Base-by-base conservation (phyloP, 2,888 invertebrate genomes). In the Quadriops clusia region DNA sequence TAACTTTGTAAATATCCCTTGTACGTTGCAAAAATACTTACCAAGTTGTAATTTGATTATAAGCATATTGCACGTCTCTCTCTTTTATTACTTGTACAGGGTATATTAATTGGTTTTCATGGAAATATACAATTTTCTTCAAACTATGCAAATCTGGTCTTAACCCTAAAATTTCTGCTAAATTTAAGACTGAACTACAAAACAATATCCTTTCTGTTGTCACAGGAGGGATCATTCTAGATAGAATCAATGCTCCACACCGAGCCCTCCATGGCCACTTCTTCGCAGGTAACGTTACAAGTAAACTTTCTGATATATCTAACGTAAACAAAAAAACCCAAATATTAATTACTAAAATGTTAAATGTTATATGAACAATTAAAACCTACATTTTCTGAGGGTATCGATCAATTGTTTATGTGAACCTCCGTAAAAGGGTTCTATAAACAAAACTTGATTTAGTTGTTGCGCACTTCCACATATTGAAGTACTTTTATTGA, bases 231-330 rank as follows among this genome's bases (percentile, higher is more conserved):
- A 82, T 73, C 10, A 56, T 52, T 46, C 72, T 67, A 2, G 71
- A 67, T 38, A 81, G 62, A 43, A 71, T 65, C 2, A 82, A 54
- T 0, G 79, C 74, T 11, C 75, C 67, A 9, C 75, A 76, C 26
- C 81, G 57, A 0, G 81, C 77, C 32, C 76, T 58, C 82, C 81
- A 83, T 44, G 77, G 81, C 81, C 81, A 83, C 51, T 82, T 82
- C 47, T 77, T 80, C 5, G 74, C 74, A 2, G 73, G 63, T 49
- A 81, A 57, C 23, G 70, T 71, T 15, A 70, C 59, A 6, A 76
- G 47, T 37, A 61, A 59, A 44, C 58, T 65, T 30, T 59, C 42
- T 2, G 46, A 40, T 18, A 47, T 28, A 38, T 40, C 44, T 46
- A 38, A 34, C 44, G 18, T 3, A 14, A 23, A 25, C 4, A 15